phyloP scores from a whole-genome alignment of 1,140 invertebrate genomes.

The Cherax quadricarinatus region DNA sequence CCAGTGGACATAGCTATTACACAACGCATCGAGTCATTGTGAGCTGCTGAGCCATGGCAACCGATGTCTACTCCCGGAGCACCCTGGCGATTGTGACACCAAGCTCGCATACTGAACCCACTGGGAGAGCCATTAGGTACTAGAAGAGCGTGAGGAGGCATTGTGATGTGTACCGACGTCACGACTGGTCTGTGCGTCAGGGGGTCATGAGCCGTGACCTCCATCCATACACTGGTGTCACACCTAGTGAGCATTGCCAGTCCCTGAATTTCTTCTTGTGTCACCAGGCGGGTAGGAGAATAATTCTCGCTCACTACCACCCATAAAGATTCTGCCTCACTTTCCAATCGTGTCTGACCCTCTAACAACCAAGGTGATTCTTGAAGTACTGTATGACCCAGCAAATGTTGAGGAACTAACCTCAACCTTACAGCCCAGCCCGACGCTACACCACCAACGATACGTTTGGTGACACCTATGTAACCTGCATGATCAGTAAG shows the following conservation, averaged over 20 bases:
- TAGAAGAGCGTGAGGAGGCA: constrained; percentile 16
- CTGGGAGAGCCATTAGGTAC: constrained; percentile 43
- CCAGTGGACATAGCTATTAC: background rate
- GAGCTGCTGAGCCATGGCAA: constrained; percentile 29
- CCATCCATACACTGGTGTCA: background rate
- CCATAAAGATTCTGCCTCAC: constrained; percentile 7
- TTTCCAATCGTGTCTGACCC: constrained; percentile 7
- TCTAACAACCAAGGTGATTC: constrained; percentile 57
- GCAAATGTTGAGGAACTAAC: constrained; percentile 5
- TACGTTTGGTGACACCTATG: background rate
- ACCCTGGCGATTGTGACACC: background rate
- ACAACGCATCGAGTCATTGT: constrained; percentile 27
- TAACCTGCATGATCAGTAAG: background rate
- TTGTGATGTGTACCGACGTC: background rate
- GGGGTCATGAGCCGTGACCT: constrained; percentile 47
- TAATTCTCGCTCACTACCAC: constrained; percentile 20
- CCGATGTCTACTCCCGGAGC: constrained; percentile 23
- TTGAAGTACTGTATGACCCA: constrained; percentile 32
- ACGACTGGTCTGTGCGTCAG: constrained; percentile 23
- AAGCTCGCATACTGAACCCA: constrained; percentile 32
- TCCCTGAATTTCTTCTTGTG: constrained; percentile 22
- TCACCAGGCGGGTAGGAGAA: constrained; percentile 28
- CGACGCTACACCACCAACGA: background rate
- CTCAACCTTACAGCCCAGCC: constrained; percentile 24
- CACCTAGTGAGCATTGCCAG: constrained; percentile 3